Conservation (phyloP, 2,113 vertebrate species). For the Embiotoca jacksoni region DNA sequence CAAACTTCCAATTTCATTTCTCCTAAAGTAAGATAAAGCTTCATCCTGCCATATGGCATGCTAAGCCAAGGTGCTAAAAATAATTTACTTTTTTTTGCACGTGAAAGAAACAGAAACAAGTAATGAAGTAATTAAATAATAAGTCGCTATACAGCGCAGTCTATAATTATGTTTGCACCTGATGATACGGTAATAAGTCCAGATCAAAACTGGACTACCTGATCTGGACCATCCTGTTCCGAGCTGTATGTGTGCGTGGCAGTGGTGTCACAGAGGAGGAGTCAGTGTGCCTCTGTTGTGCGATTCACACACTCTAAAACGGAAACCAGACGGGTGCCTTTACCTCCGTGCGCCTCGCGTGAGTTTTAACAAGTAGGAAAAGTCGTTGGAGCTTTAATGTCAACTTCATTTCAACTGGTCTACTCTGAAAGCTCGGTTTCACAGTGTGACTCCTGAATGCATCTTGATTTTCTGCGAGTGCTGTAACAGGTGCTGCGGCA, state of each 20-base stretch:
- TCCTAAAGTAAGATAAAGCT: too few relatives aligned
- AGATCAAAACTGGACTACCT: too few relatives aligned
- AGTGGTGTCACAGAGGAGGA: conserved; percentile 64
- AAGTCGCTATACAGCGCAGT: too few relatives aligned
- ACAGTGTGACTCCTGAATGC: background rate
- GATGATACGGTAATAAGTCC: too few relatives aligned
- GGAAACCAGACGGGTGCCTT: background rate
- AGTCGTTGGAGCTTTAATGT: background rate
- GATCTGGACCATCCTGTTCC: too few relatives aligned
- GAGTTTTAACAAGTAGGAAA: background rate
- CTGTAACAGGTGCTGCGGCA: conserved; percentile 63
- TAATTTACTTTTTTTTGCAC: background rate
- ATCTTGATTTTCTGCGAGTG: conserved; percentile 1
- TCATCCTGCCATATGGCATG: background rate
- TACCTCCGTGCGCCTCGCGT: background rate
- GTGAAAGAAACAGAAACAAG: background rate
- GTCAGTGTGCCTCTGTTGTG: conserved; percentile 36
- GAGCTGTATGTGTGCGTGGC: conserved; percentile 49
- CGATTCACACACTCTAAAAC: conserved; percentile 1
- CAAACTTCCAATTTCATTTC: too few relatives aligned
- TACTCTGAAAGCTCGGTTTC: background rate
- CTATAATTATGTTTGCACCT: too few relatives aligned
- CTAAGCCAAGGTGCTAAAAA: background rate
- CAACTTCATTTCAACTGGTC: background rate
- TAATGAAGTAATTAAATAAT: background rate